These are phyloP conservation scores for Syngnathus scovelli DNA, from an alignment of 2,113 vertebrate species.

Conservation along the genomic window DNA sequence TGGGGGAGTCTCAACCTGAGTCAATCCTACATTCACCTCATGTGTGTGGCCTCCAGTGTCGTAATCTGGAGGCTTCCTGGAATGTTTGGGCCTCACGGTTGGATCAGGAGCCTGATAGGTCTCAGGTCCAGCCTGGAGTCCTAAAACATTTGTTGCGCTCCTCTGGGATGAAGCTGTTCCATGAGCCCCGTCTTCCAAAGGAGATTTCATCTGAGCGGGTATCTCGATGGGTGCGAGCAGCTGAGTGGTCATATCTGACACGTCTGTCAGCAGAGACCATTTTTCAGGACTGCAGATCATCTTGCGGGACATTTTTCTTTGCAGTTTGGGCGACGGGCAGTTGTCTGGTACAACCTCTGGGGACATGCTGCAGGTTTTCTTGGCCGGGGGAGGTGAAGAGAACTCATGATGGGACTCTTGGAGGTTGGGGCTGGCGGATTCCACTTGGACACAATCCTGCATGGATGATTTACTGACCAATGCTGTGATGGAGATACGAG, in stretches of 20 bases:
- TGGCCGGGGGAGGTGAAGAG: constrained; percentile 70
- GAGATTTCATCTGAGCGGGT: constrained; percentile 41
- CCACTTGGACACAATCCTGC: constrained; percentile 25
- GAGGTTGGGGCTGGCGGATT: constrained; percentile 23
- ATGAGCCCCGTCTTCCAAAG: constrained; percentile 13
- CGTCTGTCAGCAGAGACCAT: constrained; percentile 57
- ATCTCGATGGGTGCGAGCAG: constrained; percentile 58
- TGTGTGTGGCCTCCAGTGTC: constrained; percentile 1
- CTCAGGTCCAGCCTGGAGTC: constrained; percentile 6
- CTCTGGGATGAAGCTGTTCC: constrained; percentile 9
- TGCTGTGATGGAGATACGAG: constrained; percentile 14
- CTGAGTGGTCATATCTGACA: constrained; percentile 61
- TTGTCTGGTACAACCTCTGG: constrained; percentile 64
- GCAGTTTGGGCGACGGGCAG: constrained; percentile 69
- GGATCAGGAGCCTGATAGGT: constrained; percentile 22
- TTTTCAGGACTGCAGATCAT: constrained; percentile 57
- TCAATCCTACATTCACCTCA: not conserved
- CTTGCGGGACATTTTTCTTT: constrained; percentile 74
- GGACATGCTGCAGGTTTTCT: constrained; percentile 70
- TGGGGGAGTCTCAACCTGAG: not conserved
- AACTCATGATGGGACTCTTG: constrained; percentile 56
- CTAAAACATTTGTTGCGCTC: not conserved
- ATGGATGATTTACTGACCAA: not conserved
- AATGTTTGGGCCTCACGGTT: constrained; percentile 50
- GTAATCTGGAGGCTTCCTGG: constrained; percentile 50